Conservation (phyloP, 2,113 vertebrate species). For the Trachemys scripta region DNA sequence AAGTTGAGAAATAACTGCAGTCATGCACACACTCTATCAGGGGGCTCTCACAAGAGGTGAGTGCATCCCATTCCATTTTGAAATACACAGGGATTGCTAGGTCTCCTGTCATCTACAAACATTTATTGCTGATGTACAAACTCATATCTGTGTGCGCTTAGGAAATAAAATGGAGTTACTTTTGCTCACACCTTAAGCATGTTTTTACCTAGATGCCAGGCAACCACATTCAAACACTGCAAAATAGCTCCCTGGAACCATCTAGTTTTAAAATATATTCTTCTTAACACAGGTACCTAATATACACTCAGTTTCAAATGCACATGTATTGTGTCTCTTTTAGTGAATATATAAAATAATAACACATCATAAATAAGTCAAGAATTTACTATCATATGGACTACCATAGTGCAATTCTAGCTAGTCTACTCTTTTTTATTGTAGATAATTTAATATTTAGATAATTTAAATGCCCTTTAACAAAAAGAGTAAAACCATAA, state of each 20-base stretch:
- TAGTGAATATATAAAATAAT: not conserved
- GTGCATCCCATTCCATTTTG: not conserved
- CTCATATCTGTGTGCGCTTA: not conserved
- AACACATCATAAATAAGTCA: not conserved
- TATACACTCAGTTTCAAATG: not conserved
- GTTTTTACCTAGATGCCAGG: not conserved
- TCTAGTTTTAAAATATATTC: not conserved
- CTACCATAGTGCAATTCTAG: not conserved
- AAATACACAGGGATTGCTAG: not conserved
- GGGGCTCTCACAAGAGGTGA: no score
- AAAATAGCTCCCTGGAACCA: not conserved
- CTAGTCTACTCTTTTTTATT: not conserved
- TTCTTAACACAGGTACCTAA: not conserved
- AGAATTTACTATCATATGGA: not conserved
- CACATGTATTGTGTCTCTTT: not conserved
- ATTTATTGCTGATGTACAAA: not conserved
- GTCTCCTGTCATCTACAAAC: not conserved
- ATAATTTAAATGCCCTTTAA: not conserved
- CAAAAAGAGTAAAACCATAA: not conserved
- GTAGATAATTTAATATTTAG: not conserved
- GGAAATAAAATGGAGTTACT: not conserved
- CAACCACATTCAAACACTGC: not conserved
- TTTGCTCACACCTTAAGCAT: not conserved
- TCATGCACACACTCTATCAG: no score
- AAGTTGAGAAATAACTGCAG: no score